Evolutionary conservation across 2,888 invertebrate species (phyloP).

Genomic region (Acanthosepion pharaonis): DNA sequence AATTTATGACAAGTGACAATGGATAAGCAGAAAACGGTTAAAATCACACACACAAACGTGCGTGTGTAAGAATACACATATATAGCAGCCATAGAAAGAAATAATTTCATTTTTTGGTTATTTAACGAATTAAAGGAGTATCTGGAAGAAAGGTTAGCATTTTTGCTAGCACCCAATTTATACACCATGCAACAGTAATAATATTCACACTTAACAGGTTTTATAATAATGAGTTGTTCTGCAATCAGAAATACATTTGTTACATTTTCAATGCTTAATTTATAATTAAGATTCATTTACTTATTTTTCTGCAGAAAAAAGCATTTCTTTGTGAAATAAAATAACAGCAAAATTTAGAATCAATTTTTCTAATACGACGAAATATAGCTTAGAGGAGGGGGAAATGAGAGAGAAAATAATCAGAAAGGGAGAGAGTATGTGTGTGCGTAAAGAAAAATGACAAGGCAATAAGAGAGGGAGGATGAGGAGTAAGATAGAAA

Average conservation of each 20-base stretch:
- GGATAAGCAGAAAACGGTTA: not conserved
- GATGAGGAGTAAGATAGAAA: not conserved
- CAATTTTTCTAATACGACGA: not conserved
- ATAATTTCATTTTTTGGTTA: not conserved
- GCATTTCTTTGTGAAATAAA: not conserved
- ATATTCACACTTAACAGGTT: not conserved
- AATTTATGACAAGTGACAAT: not conserved
- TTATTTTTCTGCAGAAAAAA: not conserved
- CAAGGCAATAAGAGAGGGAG: not conserved
- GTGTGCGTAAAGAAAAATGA: not conserved
- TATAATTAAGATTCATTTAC: not conserved
- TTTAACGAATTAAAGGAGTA: not conserved
- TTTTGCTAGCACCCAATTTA: not conserved
- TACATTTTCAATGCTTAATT: no score
- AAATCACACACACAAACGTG: not conserved
- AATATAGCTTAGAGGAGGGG: not conserved
- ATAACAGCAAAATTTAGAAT: not conserved
- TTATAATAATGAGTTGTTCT: not conserved
- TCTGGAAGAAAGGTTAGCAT: not conserved
- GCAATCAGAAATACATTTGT: not conserved
- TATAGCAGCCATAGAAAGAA: not conserved
- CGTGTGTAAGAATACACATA: not conserved
- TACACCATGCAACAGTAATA: not conserved
- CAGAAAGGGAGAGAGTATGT: not conserved
- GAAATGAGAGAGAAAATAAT: not conserved